Base-by-base conservation (phyloP, 2,113 vertebrate species). In the Oreochromis niloticus region DNA sequence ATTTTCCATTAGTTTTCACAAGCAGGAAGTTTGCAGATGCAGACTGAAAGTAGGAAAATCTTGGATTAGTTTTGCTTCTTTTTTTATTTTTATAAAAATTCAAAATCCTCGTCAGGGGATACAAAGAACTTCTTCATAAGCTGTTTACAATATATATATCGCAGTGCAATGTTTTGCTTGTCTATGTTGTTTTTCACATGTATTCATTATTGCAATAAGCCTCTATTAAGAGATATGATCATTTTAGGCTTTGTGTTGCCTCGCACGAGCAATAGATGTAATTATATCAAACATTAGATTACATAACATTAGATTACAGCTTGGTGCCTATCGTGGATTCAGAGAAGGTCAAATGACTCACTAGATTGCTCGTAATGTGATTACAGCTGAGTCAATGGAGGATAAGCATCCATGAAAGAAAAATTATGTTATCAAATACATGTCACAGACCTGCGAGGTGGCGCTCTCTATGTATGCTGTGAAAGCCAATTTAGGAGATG, bases 261-360 rank as follows among this genome's bases (percentile, higher is more conserved):
- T 88, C 27, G 32, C 22, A 46, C 9, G 34, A 88, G 80, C 61
- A 79, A 91, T 86, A 68, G 59, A 91, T 90, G 87, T 87, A 93
- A 95, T 96, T 93, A 94, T 88, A 92, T 91, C 87, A 88, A 90
- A 91, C 91, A 90, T 93, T 93, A 88, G 90, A 94, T 95, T 91
- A 88, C 66, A 90, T 87, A 87, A 90, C 91, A 95, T 94, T 91
- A 92, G 89, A 94, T 93, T 93, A 91, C 83, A 91, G 88, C 89
- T 88, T 17, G 80, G 82, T 85, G 57, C 80, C 87, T 86, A 90
- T 91, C 71, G 92, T 93, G 90, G 91, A 91, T 94, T 83, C 85
- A 89, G 86, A 94, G 90, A 96, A 94, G 95, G 94, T 95, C 93
- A 95, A 94, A 94, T 91, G 93, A 93, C 90, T 94, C 93, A 92